phyloP scores from a whole-genome alignment of 1,140 invertebrate genomes.

The Manduca sexta region DNA sequence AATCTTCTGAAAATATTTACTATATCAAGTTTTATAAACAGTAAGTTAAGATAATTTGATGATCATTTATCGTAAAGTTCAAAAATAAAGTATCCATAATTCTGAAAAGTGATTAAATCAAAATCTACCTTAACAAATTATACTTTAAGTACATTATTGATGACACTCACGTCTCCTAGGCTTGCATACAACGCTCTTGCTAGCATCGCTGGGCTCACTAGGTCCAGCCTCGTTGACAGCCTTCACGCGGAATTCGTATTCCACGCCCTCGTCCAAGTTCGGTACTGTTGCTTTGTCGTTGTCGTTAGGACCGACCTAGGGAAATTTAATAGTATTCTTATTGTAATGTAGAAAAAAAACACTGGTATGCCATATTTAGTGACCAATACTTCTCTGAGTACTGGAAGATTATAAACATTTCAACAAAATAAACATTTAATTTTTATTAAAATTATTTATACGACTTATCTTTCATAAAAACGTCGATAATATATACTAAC shows the following conservation, averaged over 20 bases:
- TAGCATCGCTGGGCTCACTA: conserved; percentile 91
- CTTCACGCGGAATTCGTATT: conserved; percentile 91
- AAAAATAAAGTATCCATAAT: neutral
- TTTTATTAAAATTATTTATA: no score
- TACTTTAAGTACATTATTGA: neutral
- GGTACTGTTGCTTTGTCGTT: conserved; percentile 85
- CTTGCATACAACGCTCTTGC: conserved; percentile 85
- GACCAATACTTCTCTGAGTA: no score
- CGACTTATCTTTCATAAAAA: no score
- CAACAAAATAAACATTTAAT: no score
- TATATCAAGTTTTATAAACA: no score
- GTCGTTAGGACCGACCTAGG: conserved; percentile 75
- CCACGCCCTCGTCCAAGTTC: conserved; percentile 87
- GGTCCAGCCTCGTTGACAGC: conserved; percentile 88
- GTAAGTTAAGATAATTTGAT: neutral
- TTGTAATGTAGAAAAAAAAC: neutral
- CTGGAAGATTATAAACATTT: no score
- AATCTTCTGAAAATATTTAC: no score
- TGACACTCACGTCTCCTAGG: conserved; percentile 86
- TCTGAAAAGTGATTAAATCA: neutral
- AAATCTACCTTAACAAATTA: neutral
- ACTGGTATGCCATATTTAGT: no score
- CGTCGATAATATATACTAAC: no score
- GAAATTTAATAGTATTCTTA: neutral
- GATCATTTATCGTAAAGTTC: neutral